Percentiles rank a stretch among this genome's conserved stretches.
Evolutionary conservation across 1,140 invertebrate species (phyloP).

Genomic region (Caenorhabditis remanei): DNA sequence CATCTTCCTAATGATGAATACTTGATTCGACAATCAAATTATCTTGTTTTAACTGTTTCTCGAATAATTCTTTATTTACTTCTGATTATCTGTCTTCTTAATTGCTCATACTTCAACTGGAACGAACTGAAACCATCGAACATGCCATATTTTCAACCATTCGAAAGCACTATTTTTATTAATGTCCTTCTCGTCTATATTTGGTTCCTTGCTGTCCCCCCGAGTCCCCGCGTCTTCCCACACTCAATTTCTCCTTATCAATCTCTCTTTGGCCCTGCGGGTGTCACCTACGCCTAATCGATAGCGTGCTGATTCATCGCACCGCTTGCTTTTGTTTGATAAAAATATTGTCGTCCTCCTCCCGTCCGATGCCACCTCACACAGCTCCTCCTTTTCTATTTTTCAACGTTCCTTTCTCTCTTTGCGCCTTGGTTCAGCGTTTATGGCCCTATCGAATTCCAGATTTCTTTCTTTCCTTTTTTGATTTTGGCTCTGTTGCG

Average conservation of each 20-base stretch:
- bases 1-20: too few relatives aligned
- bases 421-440: neutral
- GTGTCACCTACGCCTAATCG: conserved; percentile 23
- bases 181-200: neutral
- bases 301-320: conserved; percentile 36
- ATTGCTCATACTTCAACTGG: too few relatives aligned
- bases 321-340: conserved; percentile 50
- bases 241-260: conserved; percentile 41
- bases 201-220: neutral
- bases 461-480: neutral
- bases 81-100: too few relatives aligned
- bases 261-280: neutral
- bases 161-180: neutral
- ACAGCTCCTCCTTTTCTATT: neutral
- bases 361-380: conserved; percentile 15
- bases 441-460: neutral
- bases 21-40: too few relatives aligned
- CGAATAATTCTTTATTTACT: too few relatives aligned
- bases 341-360: conserved; percentile 45
- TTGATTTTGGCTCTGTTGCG: neutral
- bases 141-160: neutral
- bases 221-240: conserved; percentile 1
- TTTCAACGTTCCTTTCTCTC: neutral
- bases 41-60: too few relatives aligned
- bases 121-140: too few relatives aligned